Evolutionary conservation across 2,888 invertebrate species (phyloP), one percentile per base, ranked within the genome.

Genomic region (Tuberolachnus salignus): DNA sequence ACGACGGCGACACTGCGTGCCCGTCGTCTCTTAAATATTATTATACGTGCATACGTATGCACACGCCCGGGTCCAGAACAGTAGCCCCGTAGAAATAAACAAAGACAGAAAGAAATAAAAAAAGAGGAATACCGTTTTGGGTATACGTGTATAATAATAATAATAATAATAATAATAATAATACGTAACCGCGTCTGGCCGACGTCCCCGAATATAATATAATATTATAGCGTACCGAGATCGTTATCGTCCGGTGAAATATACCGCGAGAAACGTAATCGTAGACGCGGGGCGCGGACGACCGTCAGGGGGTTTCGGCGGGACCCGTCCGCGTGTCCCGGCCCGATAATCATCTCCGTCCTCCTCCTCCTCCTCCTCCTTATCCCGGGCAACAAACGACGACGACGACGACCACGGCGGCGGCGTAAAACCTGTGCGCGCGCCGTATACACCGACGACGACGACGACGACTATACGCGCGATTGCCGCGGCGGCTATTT

Each of bases 241-340:
- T 78, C 49, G 78, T 78, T 78, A 78, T 78, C 55, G 53, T n/a
- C 67, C 67, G 78, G 78, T 78, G 78, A 69, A 75, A 75, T 75
- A 75, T 75, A 75, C 66, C 75, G 57, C 75, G 46, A 67, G 67
- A 67, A 78, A 78, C 46, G 70, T 78, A 78, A 78, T 69, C 69
- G 78, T 78, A 78, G 67, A 78, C 78, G 78, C 34, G 34, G 34
- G 34, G 3, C 34, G 3, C 34, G 34, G 34, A 6, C 34, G 78
- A 69, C 78, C 78, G 67, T 78, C 78, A 57, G 78, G 59, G 59
- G 78, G 78, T 78, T 78, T 78, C 69, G 73, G 63, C 67, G 64
- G 75, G 67, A 66, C 67, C 57, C 67, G 66, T 75, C 49, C 59
- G 72, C 75, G 75, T 67, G 78, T 69, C 78, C 67, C 78, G 69